Conservation (phyloP, 2,113 vertebrate genomes). For the Scytalopus superciliaris region DNA sequence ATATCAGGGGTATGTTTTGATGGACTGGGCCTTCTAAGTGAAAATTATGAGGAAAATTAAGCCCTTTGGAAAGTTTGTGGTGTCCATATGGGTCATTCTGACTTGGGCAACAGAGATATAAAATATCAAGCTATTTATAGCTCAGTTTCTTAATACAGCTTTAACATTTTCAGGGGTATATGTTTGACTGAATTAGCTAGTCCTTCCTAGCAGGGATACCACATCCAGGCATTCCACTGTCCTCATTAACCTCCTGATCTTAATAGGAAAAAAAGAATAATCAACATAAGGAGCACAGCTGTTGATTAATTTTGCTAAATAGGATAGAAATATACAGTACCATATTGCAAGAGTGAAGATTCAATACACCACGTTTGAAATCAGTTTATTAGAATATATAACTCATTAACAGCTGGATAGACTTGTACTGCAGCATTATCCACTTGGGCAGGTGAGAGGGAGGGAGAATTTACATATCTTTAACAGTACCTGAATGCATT, state of each 20-base stretch:
- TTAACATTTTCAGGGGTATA: constrained; percentile 36
- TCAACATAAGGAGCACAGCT: constrained; percentile 63
- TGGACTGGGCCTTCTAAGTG: neutral
- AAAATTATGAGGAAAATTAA: constrained; percentile 4
- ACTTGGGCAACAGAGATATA: neutral
- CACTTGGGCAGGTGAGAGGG: constrained; percentile 13
- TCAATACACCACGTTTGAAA: constrained; percentile 47
- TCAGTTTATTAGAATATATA: constrained; percentile 51
- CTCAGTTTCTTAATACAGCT: constrained; percentile 39
- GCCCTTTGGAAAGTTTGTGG: neutral
- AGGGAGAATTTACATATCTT: constrained; percentile 47
- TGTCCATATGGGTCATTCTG: constrained; percentile 36
- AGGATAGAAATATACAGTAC: constrained; percentile 56
- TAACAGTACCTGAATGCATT: constrained; percentile 53
- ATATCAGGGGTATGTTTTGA: neutral
- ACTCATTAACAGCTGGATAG: constrained; percentile 46
- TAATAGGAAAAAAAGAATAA: constrained; percentile 19
- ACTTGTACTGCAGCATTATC: neutral
- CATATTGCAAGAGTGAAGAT: constrained; percentile 53
- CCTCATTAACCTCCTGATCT: constrained; percentile 65
- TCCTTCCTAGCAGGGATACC: neutral
- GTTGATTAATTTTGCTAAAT: constrained; percentile 73
- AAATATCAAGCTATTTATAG: constrained; percentile 54
- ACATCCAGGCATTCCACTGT: constrained; percentile 14
- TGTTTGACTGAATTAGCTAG: constrained; percentile 38